Base-by-base conservation (phyloP, 2,888 invertebrate genomes). In the Beris morrisii region DNA sequence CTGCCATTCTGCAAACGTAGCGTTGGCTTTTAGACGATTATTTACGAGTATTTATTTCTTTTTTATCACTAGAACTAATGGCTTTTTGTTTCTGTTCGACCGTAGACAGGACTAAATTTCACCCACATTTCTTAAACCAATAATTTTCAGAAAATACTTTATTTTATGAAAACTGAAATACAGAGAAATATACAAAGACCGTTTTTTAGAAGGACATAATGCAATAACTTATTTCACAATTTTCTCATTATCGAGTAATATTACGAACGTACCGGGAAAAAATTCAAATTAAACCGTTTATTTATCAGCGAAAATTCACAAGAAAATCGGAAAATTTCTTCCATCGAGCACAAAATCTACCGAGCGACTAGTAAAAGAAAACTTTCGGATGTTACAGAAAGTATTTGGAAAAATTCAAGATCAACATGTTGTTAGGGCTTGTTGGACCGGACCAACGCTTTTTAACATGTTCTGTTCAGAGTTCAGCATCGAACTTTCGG, bases 1-100 rank as follows among this genome's bases (percentile, higher is more conserved):
- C 77, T 30, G 72, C 73, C 72, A 73, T 75, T 38, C 38, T 38
- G 5, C 9, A 38, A 38, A 7, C 38, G 5, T 5, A 38, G 38
- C 7, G 38, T 9, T 38, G 38, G 38, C 38, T 38, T 38, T 38
- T 9, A 1, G 3, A 22, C 13, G 11, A 13, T 52, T 3, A 9
- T 9, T 52, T 13, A 22, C 12, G 52, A 52, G 13, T 9, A n/a
- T n/a, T 52, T 52, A 9, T 22, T 52, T 28, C 4, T 13, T 22
- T 12, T 22, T 48, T 38, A 38, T 38, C 38, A 38, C 38, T 38
- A 9, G 38, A 38, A 38, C 38, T 38, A 38, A 38, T 38, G 5
- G 5, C 9, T 38, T 9, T 38, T 5, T 38, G 5, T 38, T 38
- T 38, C 38, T 38, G 38, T 38, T 38, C 38, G 38, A 38, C 38